Evolutionary conservation across 2,888 invertebrate genomes (phyloP).

Genomic region (Lamproptera curius): DNA sequence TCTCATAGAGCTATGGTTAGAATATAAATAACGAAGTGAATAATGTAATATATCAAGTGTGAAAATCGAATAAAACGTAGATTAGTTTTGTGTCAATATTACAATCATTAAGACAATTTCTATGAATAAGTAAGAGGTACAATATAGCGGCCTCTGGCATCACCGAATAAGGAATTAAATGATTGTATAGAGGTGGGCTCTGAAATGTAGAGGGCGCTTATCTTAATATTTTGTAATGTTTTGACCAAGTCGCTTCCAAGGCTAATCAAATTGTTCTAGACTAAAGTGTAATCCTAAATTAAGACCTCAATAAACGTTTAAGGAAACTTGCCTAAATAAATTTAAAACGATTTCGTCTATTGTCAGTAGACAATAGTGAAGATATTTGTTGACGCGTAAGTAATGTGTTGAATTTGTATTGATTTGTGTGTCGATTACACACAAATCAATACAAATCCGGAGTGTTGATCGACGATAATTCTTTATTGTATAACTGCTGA

Average conservation of each 20-base stretch:
- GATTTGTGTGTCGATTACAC: no score
- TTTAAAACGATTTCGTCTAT: neutral
- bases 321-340: neutral
- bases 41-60: no score
- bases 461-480: no score
- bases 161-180: no score
- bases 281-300: neutral
- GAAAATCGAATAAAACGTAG: no score
- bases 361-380: neutral
- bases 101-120: no score
- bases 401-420: conserved; percentile 6
- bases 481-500: conserved; percentile 10
- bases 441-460: no score
- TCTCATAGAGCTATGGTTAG: no score
- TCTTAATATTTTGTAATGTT: conserved; percentile 25
- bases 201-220: conserved; percentile 25
- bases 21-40: conserved; percentile 59
- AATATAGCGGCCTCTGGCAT: no score
- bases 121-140: no score
- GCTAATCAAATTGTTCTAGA: no score
- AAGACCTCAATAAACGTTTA: neutral
- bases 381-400: conserved; percentile 1
- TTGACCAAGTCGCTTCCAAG: conserved; percentile 53
- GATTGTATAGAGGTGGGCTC: conserved; percentile 18
- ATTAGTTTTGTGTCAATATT: no score